Conservation (phyloP, 2,888 invertebrate genomes). For the Mimumesa dahlbomi region DNA sequence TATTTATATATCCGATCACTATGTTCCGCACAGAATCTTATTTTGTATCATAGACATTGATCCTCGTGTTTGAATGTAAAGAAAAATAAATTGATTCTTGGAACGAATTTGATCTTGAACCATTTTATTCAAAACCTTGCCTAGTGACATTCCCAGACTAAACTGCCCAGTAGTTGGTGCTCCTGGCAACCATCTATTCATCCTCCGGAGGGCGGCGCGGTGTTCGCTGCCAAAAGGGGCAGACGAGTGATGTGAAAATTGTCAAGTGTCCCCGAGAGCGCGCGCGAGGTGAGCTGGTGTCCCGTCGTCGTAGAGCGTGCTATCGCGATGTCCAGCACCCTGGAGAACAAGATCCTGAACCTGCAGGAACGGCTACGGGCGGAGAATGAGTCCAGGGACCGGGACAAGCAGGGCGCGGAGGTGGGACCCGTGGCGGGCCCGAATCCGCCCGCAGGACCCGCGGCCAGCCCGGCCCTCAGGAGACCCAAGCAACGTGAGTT, state of each 20-base stretch:
- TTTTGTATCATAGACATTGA: conserved; percentile 58
- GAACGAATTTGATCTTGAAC: too few relatives aligned
- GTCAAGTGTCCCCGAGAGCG: conserved; percentile 71
- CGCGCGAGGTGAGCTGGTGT: conserved; percentile 59
- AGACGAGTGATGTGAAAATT: conserved; percentile 77
- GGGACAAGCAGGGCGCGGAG: conserved; percentile 82
- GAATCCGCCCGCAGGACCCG: conserved; percentile 77
- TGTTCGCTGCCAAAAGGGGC: conserved; percentile 74
- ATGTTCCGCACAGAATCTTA: conserved; percentile 37
- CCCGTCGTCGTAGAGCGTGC: conserved; percentile 4
- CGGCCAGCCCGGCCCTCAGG: conserved; percentile 74
- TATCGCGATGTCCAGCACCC: conserved; percentile 85
- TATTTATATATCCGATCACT: conserved; percentile 36
- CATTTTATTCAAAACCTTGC: too few relatives aligned
- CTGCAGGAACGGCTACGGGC: conserved; percentile 90
- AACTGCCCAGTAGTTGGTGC: conserved; percentile 44
- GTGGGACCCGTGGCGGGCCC: conserved; percentile 77
- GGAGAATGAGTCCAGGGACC: conserved; percentile 84
- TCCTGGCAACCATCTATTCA: conserved; percentile 60
- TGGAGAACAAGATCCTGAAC: conserved; percentile 90
- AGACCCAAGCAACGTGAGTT: conserved; percentile 86
- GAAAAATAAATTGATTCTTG: conserved; percentile 44
- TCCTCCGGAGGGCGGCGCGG: conserved; percentile 69
- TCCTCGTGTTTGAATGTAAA: conserved; percentile 35
- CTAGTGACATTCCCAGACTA: conserved; percentile 40